Evolutionary conservation across 2,888 invertebrate genomes (phyloP).

Genomic region (Latrodectus elegans): DNA sequence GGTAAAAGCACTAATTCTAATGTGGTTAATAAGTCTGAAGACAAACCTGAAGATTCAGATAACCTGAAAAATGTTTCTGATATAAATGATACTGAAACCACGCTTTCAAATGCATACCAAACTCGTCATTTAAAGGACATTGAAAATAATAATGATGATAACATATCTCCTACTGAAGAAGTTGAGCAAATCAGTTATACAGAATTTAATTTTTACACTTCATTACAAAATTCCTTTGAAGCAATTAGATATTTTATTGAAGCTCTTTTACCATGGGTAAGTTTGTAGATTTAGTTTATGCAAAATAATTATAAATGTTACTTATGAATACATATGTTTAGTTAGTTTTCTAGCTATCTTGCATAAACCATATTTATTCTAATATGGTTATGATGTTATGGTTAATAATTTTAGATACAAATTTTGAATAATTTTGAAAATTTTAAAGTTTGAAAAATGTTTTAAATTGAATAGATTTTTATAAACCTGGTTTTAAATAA

Average conservation of each 20-base stretch:
- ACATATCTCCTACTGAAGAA: slow-evolving; percentile 13
- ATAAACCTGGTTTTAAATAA: no score
- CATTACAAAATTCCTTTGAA: slow-evolving; percentile 35
- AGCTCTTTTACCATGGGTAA: slow-evolving; percentile 46
- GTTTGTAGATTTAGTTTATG: background rate
- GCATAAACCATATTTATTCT: no score
- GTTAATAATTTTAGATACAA: no score
- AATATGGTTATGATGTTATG: no score
- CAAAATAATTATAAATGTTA: no score
- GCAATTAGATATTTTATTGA: slow-evolving; percentile 46
- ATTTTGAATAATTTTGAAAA: no score
- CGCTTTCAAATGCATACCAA: slow-evolving; percentile 22
- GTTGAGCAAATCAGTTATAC: slow-evolving; percentile 11
- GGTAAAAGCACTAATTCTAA: background rate
- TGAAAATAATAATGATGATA: slow-evolving; percentile 3
- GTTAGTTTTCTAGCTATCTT: no score
- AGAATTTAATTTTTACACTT: slow-evolving; percentile 14
- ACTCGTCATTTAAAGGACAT: slow-evolving; percentile 44
- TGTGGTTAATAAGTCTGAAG: background rate
- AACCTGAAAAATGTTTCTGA: slow-evolving; percentile 20
- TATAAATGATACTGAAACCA: slow-evolving; percentile 7
- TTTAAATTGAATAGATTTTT: no score
- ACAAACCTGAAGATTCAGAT: slow-evolving; percentile 4
- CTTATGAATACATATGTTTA: no score
- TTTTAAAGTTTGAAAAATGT: no score